These are phyloP conservation scores for Peromyscus nudipes DNA, from an alignment of 2,797 vertebrate genomes.

Conservation along the genomic window DNA sequence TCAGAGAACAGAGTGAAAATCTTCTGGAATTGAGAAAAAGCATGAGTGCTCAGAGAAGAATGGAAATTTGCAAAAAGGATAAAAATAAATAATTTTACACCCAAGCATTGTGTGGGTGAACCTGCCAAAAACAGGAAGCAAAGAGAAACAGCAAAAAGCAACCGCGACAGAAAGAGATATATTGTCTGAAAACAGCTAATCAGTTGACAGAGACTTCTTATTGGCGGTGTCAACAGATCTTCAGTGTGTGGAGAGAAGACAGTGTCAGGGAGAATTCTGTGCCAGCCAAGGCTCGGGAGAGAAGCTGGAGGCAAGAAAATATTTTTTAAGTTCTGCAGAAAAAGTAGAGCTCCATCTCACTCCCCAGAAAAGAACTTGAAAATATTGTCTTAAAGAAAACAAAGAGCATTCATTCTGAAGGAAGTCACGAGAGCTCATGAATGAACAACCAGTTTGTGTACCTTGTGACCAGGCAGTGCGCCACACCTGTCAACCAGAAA, in stretches of 20 bases:
- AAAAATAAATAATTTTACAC: conserved; percentile 13
- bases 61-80: background rate
- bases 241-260: background rate
- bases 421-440: background rate
- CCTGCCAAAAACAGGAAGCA: conserved; percentile 23
- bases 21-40: background rate
- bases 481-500: background rate
- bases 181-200: background rate
- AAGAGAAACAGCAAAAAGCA: conserved; percentile 29
- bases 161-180: background rate
- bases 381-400: background rate
- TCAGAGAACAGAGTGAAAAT: background rate
- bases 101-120: background rate
- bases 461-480: background rate
- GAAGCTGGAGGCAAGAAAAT: background rate
- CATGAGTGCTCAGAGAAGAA: background rate
- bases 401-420: background rate
- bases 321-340: background rate
- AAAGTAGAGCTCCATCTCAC: background rate
- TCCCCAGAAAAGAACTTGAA: background rate
- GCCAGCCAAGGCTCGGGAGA: background rate
- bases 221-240: background rate
- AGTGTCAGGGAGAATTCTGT: background rate
- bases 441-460: background rate
- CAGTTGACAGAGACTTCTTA: background rate